phyloP scores from a whole-genome alignment of 2,888 invertebrate species.

The Athalia cordata region DNA sequence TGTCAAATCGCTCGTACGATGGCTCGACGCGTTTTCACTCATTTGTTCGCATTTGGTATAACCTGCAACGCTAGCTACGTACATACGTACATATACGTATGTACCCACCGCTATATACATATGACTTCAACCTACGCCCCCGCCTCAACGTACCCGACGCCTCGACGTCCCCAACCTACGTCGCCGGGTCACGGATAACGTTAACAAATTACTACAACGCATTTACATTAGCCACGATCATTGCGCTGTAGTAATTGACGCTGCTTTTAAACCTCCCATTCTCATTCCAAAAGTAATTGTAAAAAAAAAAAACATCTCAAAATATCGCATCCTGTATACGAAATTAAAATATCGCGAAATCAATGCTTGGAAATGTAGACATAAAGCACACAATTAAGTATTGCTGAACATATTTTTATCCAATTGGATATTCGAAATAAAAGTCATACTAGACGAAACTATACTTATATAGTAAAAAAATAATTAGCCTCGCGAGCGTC shows the following conservation, averaged over 20 bases:
- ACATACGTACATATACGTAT: neutral
- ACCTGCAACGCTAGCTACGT: conserved; percentile 9
- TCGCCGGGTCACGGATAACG: conserved; percentile 61
- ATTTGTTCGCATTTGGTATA: conserved; percentile 66
- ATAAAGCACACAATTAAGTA: too few relatives aligned
- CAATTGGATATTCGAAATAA: too few relatives aligned
- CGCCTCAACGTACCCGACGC: neutral
- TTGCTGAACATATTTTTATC: too few relatives aligned
- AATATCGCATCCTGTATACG: neutral
- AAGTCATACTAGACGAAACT: too few relatives aligned
- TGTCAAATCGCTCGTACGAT: conserved; percentile 70
- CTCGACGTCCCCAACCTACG: neutral
- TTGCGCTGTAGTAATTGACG: neutral
- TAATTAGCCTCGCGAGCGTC: too few relatives aligned
- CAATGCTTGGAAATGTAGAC: neutral
- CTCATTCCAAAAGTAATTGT: neutral
- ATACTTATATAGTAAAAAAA: too few relatives aligned
- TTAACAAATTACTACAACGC: conserved; percentile 68
- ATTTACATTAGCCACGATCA: conserved; percentile 58
- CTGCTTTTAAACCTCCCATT: neutral
- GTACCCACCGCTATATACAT: neutral
- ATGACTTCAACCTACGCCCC: neutral
- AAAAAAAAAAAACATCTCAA: too few relatives aligned
- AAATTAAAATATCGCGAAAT: neutral
- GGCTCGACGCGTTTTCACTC: conserved; percentile 69